A percentile compares a stretch with the other conserved stretches of the same genome.
phyloP scores from a whole-genome alignment of 2,888 invertebrate genomes.

The Eugnorisma glareosa region DNA sequence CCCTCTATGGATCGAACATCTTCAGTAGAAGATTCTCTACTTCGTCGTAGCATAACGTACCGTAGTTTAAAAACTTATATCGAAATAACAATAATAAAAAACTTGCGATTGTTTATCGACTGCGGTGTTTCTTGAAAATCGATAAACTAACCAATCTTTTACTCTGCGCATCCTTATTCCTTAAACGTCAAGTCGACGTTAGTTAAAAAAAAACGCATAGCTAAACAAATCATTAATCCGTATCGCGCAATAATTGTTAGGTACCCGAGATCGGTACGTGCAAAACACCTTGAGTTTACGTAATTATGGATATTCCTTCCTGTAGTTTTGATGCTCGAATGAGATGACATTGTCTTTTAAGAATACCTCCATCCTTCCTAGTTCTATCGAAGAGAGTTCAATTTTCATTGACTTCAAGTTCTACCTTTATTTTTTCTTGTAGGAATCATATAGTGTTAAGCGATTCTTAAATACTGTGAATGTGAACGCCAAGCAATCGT shows the following conservation, averaged over 20 bases:
- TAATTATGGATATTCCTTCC: constrained; percentile 1
- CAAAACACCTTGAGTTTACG: constrained; percentile 18
- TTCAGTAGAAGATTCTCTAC: no score
- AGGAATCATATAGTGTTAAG: background rate
- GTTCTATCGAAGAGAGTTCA: background rate
- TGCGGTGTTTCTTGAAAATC: constrained; percentile 26
- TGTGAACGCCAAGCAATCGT: background rate
- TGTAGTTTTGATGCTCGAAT: background rate
- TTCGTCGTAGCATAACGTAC: no score
- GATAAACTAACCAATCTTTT: background rate
- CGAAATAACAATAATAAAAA: background rate
- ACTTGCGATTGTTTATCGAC: constrained; percentile 10
- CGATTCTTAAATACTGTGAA: background rate
- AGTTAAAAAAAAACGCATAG: constrained; percentile 10
- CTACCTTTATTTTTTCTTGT: background rate
- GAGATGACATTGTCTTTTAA: background rate
- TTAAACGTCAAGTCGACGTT: constrained; percentile 27
- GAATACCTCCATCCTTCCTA: background rate
- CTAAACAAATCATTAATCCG: constrained; percentile 8
- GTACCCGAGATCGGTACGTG: constrained; percentile 27
- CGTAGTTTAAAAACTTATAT: background rate
- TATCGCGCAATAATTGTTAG: constrained; percentile 11
- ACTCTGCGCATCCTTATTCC: constrained; percentile 23
- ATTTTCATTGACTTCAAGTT: background rate
- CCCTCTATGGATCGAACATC: background rate